Percentiles rank a stretch among this genome's conserved stretches.
Evolutionary conservation across 2,113 vertebrate species (phyloP).

Genomic region (Oryzias celebensis): DNA sequence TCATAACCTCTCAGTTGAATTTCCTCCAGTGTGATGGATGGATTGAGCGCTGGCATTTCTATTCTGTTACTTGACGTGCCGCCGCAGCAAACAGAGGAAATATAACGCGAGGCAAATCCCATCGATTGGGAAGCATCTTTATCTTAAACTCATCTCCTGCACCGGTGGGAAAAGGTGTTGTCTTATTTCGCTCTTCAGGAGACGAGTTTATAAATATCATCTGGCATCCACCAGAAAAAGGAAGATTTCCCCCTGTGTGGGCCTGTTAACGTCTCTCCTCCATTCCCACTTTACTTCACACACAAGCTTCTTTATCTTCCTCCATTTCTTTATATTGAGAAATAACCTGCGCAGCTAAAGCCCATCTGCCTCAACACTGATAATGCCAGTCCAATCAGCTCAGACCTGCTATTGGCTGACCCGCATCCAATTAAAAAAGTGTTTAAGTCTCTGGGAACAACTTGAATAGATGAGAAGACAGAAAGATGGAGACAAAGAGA

Average conservation of each 20-base stretch:
- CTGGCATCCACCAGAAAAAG: conserved; percentile 40
- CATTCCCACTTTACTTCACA: conserved; percentile 31
- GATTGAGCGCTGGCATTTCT: conserved; percentile 29
- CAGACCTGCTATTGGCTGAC: conserved; percentile 56
- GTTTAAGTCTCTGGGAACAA: conserved; percentile 50
- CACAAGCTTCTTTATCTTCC: conserved; percentile 24
- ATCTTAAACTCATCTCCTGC: conserved; percentile 67
- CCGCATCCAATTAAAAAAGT: conserved; percentile 60
- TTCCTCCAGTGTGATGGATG: conserved; percentile 44
- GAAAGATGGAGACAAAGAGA: conserved; percentile 23
- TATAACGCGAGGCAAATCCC: conserved; percentile 16
- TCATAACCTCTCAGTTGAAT: conserved; percentile 10
- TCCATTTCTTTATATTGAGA: conserved; percentile 26
- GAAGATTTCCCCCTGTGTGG: conserved; percentile 36
- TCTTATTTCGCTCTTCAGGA: conserved; percentile 36
- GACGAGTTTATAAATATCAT: conserved; percentile 63
- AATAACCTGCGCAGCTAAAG: conserved; percentile 51
- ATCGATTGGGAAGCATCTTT: conserved; percentile 51
- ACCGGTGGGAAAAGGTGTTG: conserved; percentile 20
- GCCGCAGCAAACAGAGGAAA: conserved; percentile 2
- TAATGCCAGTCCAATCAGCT: conserved; percentile 50
- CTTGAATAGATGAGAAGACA: conserved; percentile 42
- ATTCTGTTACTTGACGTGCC: conserved; percentile 37
- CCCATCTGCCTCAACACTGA: conserved; percentile 58
- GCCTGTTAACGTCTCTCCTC: conserved; percentile 54